phyloP scores from a whole-genome alignment of 2,113 vertebrate species.

The Ophthalmolycus amberensis region DNA sequence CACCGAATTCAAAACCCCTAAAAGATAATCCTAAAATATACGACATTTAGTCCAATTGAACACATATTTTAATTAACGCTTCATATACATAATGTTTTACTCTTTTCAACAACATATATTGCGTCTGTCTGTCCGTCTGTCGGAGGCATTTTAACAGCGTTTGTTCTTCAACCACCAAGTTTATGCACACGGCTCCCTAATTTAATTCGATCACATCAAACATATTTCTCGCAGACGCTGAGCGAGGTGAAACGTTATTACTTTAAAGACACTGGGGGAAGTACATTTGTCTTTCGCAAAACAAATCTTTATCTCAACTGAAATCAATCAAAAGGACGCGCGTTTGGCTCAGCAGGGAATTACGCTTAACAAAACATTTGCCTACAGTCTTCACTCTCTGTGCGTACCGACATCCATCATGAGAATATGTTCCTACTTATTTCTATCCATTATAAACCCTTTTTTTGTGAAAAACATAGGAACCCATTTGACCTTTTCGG shows the following conservation, averaged over 20 bases:
- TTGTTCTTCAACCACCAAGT: conserved; percentile 13
- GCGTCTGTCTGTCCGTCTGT: neutral
- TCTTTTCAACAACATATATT: neutral
- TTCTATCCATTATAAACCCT: neutral
- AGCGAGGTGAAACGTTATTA: conserved; percentile 13
- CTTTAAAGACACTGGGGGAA: conserved; percentile 11
- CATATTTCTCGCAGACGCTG: conserved; percentile 1
- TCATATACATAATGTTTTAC: neutral
- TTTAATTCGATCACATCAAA: conserved; percentile 41
- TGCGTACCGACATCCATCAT: neutral
- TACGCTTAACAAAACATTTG: conserved; percentile 10
- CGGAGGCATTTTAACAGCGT: neutral
- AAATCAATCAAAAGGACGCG: conserved; percentile 43
- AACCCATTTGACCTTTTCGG: conserved; percentile 2
- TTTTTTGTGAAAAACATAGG: neutral
- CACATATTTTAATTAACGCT: neutral
- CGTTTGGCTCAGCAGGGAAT: conserved; percentile 16
- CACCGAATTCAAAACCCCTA: neutral
- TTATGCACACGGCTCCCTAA: conserved; percentile 32
- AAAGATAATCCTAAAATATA: neutral
- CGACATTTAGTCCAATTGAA: neutral
- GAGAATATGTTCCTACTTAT: conserved; percentile 2
- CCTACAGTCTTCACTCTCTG: neutral
- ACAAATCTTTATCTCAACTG: conserved; percentile 2
- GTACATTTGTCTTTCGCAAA: conserved; percentile 18